A percentile compares a stretch with the other conserved stretches of the same genome.
Evolutionary conservation across 1,140 invertebrate genomes (phyloP).

Genomic region (Diabrotica undecimpunctata): DNA sequence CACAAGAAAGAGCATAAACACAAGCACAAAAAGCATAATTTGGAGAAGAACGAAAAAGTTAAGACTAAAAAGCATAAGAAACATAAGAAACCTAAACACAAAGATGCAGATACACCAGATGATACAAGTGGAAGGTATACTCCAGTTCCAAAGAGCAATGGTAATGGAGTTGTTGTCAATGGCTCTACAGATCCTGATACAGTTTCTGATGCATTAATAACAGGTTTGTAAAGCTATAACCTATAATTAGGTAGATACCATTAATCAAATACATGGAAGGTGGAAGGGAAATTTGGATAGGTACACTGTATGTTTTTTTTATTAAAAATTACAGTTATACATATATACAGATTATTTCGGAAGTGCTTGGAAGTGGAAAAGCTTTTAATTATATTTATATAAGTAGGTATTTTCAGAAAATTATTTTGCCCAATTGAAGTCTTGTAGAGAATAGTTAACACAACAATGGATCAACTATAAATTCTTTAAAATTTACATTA

Average conservation of each 20-base stretch:
- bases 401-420: no score
- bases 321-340: no score
- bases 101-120: conserved; percentile 29
- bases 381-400: no score
- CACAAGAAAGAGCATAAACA: conserved; percentile 47
- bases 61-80: conserved; percentile 46
- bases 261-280: no score
- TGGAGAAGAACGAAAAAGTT: conserved; percentile 40
- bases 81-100: conserved; percentile 45
- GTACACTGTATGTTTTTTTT: no score
- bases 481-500: no score
- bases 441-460: no score
- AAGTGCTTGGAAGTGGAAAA: no score
- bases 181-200: background rate
- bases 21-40: conserved; percentile 45
- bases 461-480: no score
- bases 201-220: conserved; percentile 5
- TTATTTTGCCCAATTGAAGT: no score
- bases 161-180: background rate
- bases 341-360: no score
- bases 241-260: conserved; percentile 28
- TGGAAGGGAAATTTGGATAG: no score
- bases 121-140: conserved; percentile 44
- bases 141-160: conserved; percentile 32
- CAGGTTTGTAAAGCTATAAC: conserved; percentile 34